Conservation (phyloP, 2,113 vertebrate species). For the Mellivora capensis region DNA sequence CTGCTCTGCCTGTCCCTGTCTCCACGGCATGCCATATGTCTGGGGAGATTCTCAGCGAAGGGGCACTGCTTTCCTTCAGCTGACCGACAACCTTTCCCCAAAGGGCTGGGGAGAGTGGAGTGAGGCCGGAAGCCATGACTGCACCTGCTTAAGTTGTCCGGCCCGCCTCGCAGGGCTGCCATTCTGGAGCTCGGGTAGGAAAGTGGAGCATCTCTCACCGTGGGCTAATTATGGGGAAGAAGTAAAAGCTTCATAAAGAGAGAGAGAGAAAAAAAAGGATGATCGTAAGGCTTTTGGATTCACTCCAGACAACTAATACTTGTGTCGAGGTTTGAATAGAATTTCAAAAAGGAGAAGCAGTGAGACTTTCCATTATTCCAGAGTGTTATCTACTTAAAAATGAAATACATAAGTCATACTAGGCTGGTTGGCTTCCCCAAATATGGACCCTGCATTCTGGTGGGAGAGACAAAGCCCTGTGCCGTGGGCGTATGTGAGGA, state of each 20-base stretch:
- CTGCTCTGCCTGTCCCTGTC: conserved; percentile 80
- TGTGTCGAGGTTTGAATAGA: neutral
- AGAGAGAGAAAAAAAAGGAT: neutral
- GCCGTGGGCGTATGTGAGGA: accelerated
- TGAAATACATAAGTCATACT: neutral
- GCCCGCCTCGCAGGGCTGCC: neutral
- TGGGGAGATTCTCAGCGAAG: conserved; percentile 75
- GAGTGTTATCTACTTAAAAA: neutral
- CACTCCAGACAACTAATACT: neutral
- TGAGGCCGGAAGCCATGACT: neutral
- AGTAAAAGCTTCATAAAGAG: neutral
- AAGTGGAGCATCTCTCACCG: neutral
- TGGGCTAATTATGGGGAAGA: neutral
- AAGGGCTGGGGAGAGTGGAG: conserved; percentile 32
- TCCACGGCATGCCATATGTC: conserved; percentile 80
- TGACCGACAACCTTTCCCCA: conserved; percentile 35
- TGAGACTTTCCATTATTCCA: neutral
- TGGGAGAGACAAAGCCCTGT: neutral
- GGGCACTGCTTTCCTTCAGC: conserved; percentile 39
- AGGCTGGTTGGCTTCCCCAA: neutral
- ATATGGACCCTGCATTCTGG: accelerated
- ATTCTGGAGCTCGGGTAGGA: neutral
- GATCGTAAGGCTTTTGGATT: neutral
- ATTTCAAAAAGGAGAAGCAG: neutral
- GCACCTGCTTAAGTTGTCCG: neutral